Percentiles rank a stretch among this genome's conserved stretches.
These are phyloP conservation scores for Iselma pallidipennis DNA, from an alignment of 2,888 invertebrate species.

Conservation along the genomic window DNA sequence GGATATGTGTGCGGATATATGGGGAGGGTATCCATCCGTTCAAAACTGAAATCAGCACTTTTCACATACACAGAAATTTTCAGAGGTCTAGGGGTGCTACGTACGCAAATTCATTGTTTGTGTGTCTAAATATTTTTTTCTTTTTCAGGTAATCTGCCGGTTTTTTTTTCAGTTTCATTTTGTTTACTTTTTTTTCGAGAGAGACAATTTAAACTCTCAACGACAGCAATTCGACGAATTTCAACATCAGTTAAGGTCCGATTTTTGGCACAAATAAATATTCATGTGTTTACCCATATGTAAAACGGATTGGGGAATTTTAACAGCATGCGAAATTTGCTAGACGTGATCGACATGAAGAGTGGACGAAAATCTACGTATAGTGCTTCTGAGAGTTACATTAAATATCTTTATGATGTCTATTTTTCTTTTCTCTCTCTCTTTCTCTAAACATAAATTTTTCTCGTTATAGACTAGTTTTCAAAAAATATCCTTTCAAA, in stretches of 20 bases:
- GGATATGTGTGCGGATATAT: background rate
- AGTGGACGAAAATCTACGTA: too few relatives aligned
- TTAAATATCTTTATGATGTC: background rate
- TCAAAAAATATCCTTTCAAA: too few relatives aligned
- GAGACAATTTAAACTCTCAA: too few relatives aligned
- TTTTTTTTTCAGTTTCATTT: background rate
- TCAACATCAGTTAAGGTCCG: conserved; percentile 3
- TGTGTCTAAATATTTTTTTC: background rate
- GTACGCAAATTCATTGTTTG: background rate
- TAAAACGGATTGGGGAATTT: conserved; percentile 16
- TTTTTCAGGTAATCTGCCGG: background rate
- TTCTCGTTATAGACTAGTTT: too few relatives aligned
- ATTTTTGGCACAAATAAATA: conserved; percentile 21
- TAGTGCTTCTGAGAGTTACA: too few relatives aligned
- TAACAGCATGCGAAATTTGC: conserved; percentile 15
- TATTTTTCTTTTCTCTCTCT: too few relatives aligned
- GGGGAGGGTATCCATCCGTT: background rate
- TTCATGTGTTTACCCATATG: conserved; percentile 23
- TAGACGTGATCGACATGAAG: conserved; percentile 23
- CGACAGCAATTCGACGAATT: too few relatives aligned
- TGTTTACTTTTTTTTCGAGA: background rate
- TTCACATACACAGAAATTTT: background rate
- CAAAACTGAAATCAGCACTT: background rate
- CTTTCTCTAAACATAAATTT: too few relatives aligned
- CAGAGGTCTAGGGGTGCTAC: background rate